Percentiles rank a stretch among this genome's conserved stretches.
These are phyloP conservation scores for Lepidothrix coronata DNA, from an alignment of 2,113 vertebrate species.

Conservation along the genomic window DNA sequence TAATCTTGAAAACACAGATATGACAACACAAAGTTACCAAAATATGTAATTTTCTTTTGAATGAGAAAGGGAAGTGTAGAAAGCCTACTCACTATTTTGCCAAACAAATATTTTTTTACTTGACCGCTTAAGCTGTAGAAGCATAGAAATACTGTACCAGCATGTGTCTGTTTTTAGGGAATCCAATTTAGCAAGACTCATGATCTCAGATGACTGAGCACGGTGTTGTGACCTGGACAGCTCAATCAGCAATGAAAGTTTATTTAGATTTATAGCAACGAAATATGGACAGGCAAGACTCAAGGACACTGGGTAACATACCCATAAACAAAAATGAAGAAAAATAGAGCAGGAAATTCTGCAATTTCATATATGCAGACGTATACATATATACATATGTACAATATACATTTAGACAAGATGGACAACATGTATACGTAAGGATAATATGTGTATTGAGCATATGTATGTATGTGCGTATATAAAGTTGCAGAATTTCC, in stretches of 20 bases:
- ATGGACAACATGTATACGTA: background rate
- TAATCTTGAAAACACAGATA: background rate
- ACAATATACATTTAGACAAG: background rate
- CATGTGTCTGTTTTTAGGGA: background rate
- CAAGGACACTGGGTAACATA: background rate
- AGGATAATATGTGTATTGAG: background rate
- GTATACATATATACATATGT: background rate
- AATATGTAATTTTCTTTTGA: background rate
- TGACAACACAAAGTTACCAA: background rate
- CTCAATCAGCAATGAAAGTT: background rate
- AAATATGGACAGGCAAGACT: background rate
- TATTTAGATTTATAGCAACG: background rate
- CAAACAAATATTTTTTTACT: background rate
- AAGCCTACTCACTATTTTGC: background rate
- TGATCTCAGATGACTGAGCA: background rate
- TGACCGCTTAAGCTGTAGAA: background rate
- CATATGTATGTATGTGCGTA: background rate
- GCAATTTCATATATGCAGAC: background rate
- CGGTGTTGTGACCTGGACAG: background rate
- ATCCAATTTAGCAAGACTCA: background rate
- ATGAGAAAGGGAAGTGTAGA: background rate
- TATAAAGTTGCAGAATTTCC: background rate
- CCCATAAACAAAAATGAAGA: background rate
- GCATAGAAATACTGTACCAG: background rate
- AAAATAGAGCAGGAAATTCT: background rate